Percentiles rank a stretch among this genome's conserved stretches.
These are phyloP conservation scores for Podarcis muralis DNA, from an alignment of 2,113 vertebrate species.

Conservation along the genomic window DNA sequence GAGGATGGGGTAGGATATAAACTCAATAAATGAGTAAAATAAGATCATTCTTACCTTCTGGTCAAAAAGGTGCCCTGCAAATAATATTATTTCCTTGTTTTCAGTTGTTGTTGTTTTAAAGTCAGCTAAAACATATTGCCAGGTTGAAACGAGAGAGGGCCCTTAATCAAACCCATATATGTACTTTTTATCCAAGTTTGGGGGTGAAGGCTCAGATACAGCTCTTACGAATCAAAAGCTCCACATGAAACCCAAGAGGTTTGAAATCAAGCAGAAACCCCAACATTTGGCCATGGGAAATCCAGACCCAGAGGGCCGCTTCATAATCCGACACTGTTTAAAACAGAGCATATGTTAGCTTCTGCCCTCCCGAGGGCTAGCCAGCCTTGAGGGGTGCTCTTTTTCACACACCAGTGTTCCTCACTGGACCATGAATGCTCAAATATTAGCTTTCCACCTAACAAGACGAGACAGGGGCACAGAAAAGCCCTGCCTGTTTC, in stretches of 20 bases:
- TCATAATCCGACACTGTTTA: conserved; percentile 50
- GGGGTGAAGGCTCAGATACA: not conserved
- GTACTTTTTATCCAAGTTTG: not conserved
- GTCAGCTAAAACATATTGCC: not conserved
- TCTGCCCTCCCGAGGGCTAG: conserved; percentile 1
- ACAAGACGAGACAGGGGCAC: conserved; percentile 68
- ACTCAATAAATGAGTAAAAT: no score
- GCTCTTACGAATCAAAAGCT: not conserved
- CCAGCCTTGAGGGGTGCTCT: conserved; percentile 35
- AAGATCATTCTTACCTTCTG: no score
- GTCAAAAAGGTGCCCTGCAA: no score
- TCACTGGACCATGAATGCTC: conserved; percentile 73
- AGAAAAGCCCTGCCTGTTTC: conserved; percentile 78
- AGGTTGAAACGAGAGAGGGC: not conserved
- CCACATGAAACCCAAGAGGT: not conserved
- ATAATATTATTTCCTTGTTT: not conserved
- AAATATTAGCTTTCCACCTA: conserved; percentile 80
- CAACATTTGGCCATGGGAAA: not conserved
- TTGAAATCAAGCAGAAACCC: not conserved
- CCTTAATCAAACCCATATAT: not conserved
- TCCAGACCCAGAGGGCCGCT: not conserved
- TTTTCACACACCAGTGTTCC: conserved; percentile 69
- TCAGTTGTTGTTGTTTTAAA: not conserved
- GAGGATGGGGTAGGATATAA: no score
- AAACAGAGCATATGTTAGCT: not conserved